These are phyloP conservation scores for Homarus gammarus DNA, from an alignment of 2,888 invertebrate genomes.

Conservation along the genomic window DNA sequence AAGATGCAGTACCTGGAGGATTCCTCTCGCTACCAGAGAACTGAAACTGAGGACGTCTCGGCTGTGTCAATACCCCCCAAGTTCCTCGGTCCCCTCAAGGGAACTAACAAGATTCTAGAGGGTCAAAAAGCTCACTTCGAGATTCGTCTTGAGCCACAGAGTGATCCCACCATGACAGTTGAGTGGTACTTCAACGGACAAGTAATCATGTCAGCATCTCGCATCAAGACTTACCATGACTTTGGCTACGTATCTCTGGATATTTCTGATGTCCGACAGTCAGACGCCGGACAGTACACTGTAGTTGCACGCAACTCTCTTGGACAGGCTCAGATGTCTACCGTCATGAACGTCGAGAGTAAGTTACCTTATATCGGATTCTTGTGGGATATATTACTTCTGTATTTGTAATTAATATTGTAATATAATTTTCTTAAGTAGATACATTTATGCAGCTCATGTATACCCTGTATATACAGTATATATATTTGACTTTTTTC, in stretches of 20 bases:
- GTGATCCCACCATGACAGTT: slow-evolving; percentile 90
- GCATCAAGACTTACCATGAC: slow-evolving; percentile 96
- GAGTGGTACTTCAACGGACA: slow-evolving; percentile 99
- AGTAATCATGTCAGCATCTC: slow-evolving; percentile 91
- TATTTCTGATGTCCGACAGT: slow-evolving; percentile 93
- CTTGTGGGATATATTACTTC: background rate
- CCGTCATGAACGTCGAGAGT: slow-evolving; percentile 93
- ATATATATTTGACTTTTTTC: background rate
- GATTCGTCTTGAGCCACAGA: slow-evolving; percentile 95
- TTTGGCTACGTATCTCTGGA: slow-evolving; percentile 98
- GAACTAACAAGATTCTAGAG: slow-evolving; percentile 95
- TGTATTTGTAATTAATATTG: background rate
- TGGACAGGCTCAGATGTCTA: slow-evolving; percentile 91
- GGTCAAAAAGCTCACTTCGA: slow-evolving; percentile 97
- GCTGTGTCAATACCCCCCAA: slow-evolving; percentile 82
- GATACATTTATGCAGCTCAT: background rate
- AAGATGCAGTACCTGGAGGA: slow-evolving; percentile 95
- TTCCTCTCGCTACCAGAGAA: slow-evolving; percentile 76
- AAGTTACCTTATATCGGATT: slow-evolving; percentile 80
- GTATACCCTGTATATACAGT: too few relatives aligned
- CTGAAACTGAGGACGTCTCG: slow-evolving; percentile 70
- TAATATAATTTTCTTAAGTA: background rate
- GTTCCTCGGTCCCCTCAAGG: slow-evolving; percentile 92
- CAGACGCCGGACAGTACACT: slow-evolving; percentile 95
- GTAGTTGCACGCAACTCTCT: slow-evolving; percentile 94